Base-by-base conservation (phyloP, 2,888 invertebrate genomes). In the Thecophora atra region DNA sequence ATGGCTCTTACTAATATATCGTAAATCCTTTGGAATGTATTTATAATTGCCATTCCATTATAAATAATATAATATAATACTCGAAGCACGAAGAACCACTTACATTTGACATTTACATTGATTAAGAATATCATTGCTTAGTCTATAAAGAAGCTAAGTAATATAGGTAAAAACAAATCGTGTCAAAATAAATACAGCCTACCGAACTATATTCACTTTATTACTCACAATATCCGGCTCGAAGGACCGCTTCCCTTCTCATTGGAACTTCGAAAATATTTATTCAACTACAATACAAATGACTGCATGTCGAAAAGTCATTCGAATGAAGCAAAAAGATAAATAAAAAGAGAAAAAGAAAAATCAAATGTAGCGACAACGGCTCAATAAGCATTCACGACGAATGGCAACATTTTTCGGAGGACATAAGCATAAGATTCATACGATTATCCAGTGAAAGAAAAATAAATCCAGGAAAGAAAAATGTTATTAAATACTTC, bases 401-500 rank as follows among this genome's bases (percentile, higher is more conserved):
- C 19, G 54, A 7, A 21, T 37, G 37, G 37, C 11, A 37, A 19
- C 19, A 54, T 54, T 54, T 21, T 21, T 54, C 54, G 21, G 21
- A 54, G 54, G 54, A 54, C 21, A 54, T 21, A 30, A 21, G 30
- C 24, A 24, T 15, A 28, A 6, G n/a, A 63, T 19, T n/a, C 30
- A 44, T 47, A 64, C 64, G 26, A 65, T 65, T 28, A 51, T 51
- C 11, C 24, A 44, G n/a, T 21, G 21, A 54, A 54, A 21, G 47
- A 65, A 65, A 65, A 65, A 13, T 13, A 47, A 51, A 19, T 21
- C 15, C 17, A 44, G 24, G 2, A 24, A 47, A n/a, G 13, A 44
- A 24, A 64, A 42, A 64, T 19, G 47, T 21, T 54, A 54, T 54
- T 54, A 65, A 65, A 65, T 30, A 66, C 26, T 52, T 66, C 26